Conservation (phyloP, 1,140 invertebrate species). For the Bactericera cockerelli region DNA sequence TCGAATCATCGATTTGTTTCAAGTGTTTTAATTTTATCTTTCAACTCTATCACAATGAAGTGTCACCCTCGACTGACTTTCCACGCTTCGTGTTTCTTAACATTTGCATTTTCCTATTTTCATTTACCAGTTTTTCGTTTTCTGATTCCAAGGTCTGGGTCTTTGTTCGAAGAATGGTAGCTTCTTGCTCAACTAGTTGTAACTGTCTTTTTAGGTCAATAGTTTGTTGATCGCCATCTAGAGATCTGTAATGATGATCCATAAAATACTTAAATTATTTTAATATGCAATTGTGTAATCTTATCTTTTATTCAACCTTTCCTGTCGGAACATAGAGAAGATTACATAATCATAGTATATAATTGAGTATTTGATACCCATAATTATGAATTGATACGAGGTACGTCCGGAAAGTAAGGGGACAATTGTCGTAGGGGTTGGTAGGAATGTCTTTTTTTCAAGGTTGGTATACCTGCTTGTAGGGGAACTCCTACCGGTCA, state of each 20-base stretch:
- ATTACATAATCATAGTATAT: too few relatives aligned
- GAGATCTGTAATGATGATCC: conserved; percentile 30
- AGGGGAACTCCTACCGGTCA: too few relatives aligned
- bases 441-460: too few relatives aligned
- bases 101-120: conserved; percentile 50
- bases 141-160: conserved; percentile 48
- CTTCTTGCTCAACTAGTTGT: conserved; percentile 56
- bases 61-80: conserved; percentile 16
- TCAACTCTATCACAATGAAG: conserved; percentile 27
- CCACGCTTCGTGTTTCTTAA: conserved; percentile 33
- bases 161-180: conserved; percentile 42
- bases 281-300: too few relatives aligned
- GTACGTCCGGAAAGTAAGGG: too few relatives aligned
- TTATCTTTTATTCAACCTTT: too few relatives aligned
- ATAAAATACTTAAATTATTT: too few relatives aligned
- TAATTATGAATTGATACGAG: too few relatives aligned
- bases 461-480: too few relatives aligned
- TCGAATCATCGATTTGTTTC: conserved; percentile 47
- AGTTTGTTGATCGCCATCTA: conserved; percentile 42
- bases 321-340: too few relatives aligned
- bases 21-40: conserved; percentile 41
- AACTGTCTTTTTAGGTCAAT: conserved; percentile 54
- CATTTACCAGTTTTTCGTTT: conserved; percentile 51
- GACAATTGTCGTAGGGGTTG: too few relatives aligned
- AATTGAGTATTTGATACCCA: too few relatives aligned